Conservation (phyloP, 2,888 invertebrate species). For the Tetramorium bicarinatum region DNA sequence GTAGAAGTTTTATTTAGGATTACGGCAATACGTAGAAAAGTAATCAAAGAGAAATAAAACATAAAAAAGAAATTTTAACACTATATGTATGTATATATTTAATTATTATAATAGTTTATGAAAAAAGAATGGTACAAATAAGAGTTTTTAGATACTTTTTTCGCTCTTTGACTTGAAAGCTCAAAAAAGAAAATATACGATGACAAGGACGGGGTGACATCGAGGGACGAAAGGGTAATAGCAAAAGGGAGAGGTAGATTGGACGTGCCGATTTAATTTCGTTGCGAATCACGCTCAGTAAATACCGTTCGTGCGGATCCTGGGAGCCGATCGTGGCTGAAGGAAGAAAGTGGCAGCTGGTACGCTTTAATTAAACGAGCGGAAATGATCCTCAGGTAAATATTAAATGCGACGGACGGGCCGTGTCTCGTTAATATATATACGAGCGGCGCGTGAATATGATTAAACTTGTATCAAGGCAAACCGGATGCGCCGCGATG, state of each 20-base stretch:
- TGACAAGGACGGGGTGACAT: constrained; percentile 24
- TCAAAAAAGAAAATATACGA: constrained; percentile 45
- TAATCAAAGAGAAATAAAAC: background rate
- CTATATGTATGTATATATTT: too few relatives aligned
- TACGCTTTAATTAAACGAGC: constrained; percentile 76
- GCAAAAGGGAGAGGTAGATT: constrained; percentile 72
- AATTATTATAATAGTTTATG: background rate
- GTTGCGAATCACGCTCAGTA: constrained; percentile 76
- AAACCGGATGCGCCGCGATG: constrained; percentile 46
- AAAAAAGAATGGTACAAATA: constrained; percentile 1
- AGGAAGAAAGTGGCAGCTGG: constrained; percentile 67
- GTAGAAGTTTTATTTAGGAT: background rate
- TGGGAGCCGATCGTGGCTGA: constrained; percentile 71
- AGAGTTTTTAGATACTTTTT: constrained; percentile 43
- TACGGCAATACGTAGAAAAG: background rate
- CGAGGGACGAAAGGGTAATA: constrained; percentile 58
- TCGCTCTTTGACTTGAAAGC: constrained; percentile 36
- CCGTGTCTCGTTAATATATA: constrained; percentile 73
- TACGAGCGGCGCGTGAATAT: constrained; percentile 70
- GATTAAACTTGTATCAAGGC: constrained; percentile 72
- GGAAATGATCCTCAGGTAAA: constrained; percentile 78
- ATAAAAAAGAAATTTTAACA: background rate
- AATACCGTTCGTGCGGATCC: constrained; percentile 68
- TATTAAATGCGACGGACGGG: constrained; percentile 72
- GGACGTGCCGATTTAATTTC: constrained; percentile 78